Evolutionary conservation across 2,797 vertebrate species (phyloP), one percentile per base, ranked within the genome.

Genomic region (Bovichtus diacanthus): DNA sequence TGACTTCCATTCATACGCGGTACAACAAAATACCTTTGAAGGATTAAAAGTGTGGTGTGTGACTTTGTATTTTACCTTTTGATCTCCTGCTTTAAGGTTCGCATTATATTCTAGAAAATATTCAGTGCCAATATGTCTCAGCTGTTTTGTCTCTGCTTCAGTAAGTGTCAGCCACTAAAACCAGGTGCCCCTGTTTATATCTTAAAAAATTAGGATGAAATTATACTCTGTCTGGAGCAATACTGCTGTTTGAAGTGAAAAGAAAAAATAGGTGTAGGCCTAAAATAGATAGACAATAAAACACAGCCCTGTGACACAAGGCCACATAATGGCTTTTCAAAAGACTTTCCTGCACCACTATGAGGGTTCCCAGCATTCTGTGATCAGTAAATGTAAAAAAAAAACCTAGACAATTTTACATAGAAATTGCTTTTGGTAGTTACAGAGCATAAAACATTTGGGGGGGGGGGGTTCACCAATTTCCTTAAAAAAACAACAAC

Each of bases 261-360:
- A 23, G 29, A 68, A 67, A n/a, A 72, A 79, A 60, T 62, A 53
- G 27, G 1, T n/a, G 11, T 38, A 21, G 21, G n/a, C 13, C 60
- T 50, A 64, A 84, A 80, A 86, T 31, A 70, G 50, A 81, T 47
- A 43, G 2, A 18, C 46, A 77, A 80, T 44, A 27, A 80, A 38
- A 38, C 19, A 23, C 66, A 64, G 58, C 54, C 13, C 38, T 54
- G 68, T 70, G 41, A 72, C 76, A 44, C 44, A 1, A 39, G 70
- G 39, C 16, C 47, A 39, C 36, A 11, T 54, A 49, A 62, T 55
- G 55, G 36, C 51, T 54, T 64, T n/a, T 70, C 43, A 9, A 58
- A 72, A 70, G 39, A 53, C 49, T 44, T 64, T 19, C n/a, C 7
- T 47, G 41, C 36, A 56, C 29, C 21, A 15, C 23, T n/a, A 13